Evolutionary conservation across 2,888 invertebrate genomes (phyloP), one percentile per base, ranked within the genome.

Genomic region (Dasysyrphus tricinctus): DNA sequence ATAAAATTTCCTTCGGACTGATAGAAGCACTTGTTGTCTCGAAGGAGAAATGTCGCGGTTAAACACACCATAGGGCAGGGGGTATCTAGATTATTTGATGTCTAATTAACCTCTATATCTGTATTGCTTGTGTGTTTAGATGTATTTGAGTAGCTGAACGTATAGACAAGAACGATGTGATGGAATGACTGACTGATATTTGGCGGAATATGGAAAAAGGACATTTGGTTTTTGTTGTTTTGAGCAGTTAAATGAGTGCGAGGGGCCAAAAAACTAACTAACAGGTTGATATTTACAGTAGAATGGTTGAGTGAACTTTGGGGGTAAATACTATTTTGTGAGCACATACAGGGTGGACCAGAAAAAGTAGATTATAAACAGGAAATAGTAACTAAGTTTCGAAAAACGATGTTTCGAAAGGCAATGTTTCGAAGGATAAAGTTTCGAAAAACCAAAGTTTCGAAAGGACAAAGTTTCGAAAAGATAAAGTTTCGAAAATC

Each of bases 151-250:
- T 7, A 24, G 3, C 1, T 19, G 12, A 19, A 39, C 39, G 5
- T 19, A n/a, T n/a, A 9, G 7, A 16, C 29, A 56, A 57, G 16
- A 0, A 51, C 34, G 34, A 49, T 32, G 14, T 69, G 72, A 37
- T 49, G 47, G 57, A 65, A 69, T 49, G 61, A 70, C 34, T 72
- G 84, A 80, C 14, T 39, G 39, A 16, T n/a, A 73, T 82, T 79
- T 79, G 80, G 83, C 83, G 83, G 80, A 80, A 75, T 84, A 84
- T 79, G 75, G 32, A 63, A 83, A 69, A 75, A 84, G 83, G 80
- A 75, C 75, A 80, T 80, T 73, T 78, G 65, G 24, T 54, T 34
- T n/a, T 37, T 59, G 57, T 57, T 34, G 14, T 1, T 7, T 14
- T 9, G 14, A 19, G 19, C 1, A 24, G 12, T 39, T 6, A 24